Conservation (phyloP, 1,140 invertebrate species). For the Bombus terrestris region DNA sequence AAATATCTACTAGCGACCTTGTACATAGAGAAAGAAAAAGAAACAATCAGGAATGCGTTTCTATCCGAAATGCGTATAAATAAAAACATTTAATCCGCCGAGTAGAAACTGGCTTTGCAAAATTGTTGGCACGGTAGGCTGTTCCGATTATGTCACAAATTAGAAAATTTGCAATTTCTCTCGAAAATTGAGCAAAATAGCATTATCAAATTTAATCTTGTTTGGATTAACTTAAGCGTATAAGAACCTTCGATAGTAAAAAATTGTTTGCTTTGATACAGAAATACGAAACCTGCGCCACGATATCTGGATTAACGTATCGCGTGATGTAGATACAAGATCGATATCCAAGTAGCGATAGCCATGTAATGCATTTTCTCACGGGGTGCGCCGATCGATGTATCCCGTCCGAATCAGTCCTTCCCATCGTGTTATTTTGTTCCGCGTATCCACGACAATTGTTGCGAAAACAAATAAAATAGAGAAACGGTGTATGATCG, state of each 20-base stretch:
- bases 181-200: background rate
- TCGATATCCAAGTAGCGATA: slow-evolving; percentile 13
- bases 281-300: background rate
- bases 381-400: slow-evolving; percentile 1
- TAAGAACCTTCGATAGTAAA: no score
- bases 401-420: background rate
- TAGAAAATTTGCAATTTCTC: background rate
- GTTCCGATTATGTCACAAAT: background rate
- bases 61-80: background rate
- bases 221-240: no score
- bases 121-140: no score
- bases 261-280: background rate
- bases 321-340: background rate
- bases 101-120: background rate
- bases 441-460: slow-evolving; percentile 17
- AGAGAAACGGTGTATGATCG: no score
- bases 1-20: slow-evolving; percentile 11
- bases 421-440: background rate
- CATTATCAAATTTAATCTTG: background rate
- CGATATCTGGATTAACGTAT: background rate
- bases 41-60: background rate
- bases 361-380: slow-evolving; percentile 9
- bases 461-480: background rate
- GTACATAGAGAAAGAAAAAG: background rate
- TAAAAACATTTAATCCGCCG: background rate